Evolutionary conservation across 2,113 vertebrate species (phyloP), one percentile per base, ranked within the genome.

Genomic region (Bufo gargarizans): DNA sequence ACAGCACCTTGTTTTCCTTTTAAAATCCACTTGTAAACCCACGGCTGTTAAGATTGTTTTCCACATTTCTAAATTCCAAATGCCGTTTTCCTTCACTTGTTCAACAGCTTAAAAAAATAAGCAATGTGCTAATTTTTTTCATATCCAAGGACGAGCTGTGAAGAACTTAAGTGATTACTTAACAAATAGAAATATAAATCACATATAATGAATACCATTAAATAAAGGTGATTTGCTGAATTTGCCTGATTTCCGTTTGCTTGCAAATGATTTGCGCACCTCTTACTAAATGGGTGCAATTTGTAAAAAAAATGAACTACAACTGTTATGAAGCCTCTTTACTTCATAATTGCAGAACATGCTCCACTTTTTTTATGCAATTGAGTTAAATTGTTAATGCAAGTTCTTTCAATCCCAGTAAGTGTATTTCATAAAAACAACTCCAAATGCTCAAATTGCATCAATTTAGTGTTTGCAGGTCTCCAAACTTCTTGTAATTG

Each of bases 361-460:
- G 74, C 77, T 72, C 8, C 79, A 88, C 81, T 88, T 89, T 87
- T 58, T 88, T 77, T 69, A 89, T 89, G 87, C 87, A 84, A 84
- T 89, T 84, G 87, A 89, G 82, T 84, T 61, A 89, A 89, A 89
- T 84, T 84, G 87, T 84, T 84, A 84, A 78, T 84, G 87, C 87
- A 89, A 84, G 71, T 84, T 84, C 22, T 61, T 78, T 78, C 82
- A 84, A 84, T 88, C 72, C 5, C 19, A 55, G 87, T 59, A 89
- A 84, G 79, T 84, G 82, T 78, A 65, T 89, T 84, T 84, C 72
- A 78, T 55, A 84, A 55, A 84, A 84, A 89, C 87, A 89, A 69
- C 87, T 84, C 71, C 1, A 88, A 88, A 83, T 88, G 80, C 49
- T 83, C 69, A 84, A 88, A 88, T 84, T 83, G 87, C 80, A 88